Conservation (phyloP, 2,113 vertebrate species). For the Danio rerio region DNA sequence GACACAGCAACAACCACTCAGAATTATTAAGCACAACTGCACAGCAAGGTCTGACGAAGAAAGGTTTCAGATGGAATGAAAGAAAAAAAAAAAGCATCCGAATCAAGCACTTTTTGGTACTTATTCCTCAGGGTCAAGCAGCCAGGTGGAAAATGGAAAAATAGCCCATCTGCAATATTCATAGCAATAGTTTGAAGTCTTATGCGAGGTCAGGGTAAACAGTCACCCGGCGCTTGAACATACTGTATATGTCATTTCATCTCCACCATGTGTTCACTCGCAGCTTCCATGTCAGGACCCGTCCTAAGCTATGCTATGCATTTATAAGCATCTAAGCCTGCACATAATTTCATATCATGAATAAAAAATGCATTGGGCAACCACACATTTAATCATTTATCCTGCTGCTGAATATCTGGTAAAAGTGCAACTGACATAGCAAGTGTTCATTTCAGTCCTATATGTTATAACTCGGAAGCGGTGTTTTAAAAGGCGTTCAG, state of each 20-base stretch:
- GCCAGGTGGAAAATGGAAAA: conserved; percentile 59
- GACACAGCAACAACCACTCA: conserved; percentile 9
- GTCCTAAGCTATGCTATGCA: neutral
- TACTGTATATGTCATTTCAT: conserved; percentile 67
- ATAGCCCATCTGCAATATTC: conserved; percentile 63
- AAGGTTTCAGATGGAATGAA: conserved; percentile 18
- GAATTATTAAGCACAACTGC: conserved; percentile 22
- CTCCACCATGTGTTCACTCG: neutral
- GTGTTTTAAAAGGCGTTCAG: conserved; percentile 70
- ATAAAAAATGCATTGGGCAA: conserved; percentile 84
- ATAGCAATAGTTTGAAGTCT: conserved; percentile 56
- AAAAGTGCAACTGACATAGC: conserved; percentile 83
- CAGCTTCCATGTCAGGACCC: neutral
- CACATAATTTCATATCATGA: conserved; percentile 85
- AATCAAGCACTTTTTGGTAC: conserved; percentile 26
- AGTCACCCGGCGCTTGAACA: conserved; percentile 45
- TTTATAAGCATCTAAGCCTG: neutral
- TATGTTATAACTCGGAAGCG: conserved; percentile 79
- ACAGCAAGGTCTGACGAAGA: conserved; percentile 17
- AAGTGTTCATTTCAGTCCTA: conserved; percentile 86
- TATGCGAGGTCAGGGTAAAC: conserved; percentile 50
- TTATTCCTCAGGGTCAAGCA: conserved; percentile 39
- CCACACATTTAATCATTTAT: conserved; percentile 87
- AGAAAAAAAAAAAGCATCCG: conserved; percentile 28
- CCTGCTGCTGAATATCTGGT: conserved; percentile 78